phyloP scores from a whole-genome alignment of 2,113 vertebrate species.

The Deroptyus accipitrinus region DNA sequence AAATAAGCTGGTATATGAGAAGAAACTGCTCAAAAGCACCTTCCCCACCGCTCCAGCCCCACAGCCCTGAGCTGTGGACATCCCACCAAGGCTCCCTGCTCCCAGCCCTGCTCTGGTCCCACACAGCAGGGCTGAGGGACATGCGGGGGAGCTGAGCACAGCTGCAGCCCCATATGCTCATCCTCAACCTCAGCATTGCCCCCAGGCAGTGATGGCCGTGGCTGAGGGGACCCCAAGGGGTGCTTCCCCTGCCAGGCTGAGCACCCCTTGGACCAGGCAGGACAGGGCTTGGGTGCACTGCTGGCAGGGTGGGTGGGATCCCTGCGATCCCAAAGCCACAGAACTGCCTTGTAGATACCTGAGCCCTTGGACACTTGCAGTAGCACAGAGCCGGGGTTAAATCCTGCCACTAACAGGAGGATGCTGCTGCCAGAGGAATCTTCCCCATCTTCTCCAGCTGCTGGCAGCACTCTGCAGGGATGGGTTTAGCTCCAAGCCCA shows the following conservation, averaged over 20 bases:
- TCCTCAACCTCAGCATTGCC: neutral
- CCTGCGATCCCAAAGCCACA: neutral
- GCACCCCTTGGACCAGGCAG: neutral
- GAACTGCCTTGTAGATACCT: neutral
- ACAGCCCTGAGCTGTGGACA: fast-evolving
- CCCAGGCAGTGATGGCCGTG: neutral
- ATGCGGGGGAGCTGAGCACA: neutral
- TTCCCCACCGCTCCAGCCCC: neutral
- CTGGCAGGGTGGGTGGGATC: neutral
- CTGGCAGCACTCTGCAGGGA: fast-evolving
- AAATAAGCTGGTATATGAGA: neutral
- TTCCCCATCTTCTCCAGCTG: neutral
- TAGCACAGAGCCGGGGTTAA: neutral
- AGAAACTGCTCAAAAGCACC: neutral
- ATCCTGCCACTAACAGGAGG: neutral
- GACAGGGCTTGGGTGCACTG: neutral
- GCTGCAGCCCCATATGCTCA: fast-evolving
- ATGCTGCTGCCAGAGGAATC: neutral
- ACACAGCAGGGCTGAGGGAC: neutral
- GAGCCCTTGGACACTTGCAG: fast-evolving
- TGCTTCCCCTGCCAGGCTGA: neutral
- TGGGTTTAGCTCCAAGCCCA: neutral
- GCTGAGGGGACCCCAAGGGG: neutral
- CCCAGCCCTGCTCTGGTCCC: neutral
- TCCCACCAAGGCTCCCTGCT: fast-evolving